phyloP scores from a whole-genome alignment of 2,888 invertebrate genomes.

The Coenonympha glycerion region DNA sequence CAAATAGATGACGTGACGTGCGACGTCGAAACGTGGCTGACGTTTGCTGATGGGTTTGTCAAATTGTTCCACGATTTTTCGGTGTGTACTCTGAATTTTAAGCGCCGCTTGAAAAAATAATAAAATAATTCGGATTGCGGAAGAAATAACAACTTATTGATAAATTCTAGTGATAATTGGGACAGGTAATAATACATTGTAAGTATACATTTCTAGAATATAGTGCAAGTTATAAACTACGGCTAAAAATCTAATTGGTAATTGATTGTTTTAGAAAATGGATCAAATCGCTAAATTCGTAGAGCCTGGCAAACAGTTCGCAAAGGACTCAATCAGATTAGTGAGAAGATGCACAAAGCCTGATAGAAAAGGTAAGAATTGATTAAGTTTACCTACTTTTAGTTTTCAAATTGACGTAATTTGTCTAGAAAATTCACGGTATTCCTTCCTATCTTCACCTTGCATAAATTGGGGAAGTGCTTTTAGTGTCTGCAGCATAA shows the following conservation, averaged over 20 bases:
- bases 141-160: not conserved
- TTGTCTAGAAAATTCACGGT: no score
- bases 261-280: conserved; percentile 78
- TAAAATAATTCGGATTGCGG: not conserved
- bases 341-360: conserved; percentile 99
- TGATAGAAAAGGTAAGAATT: conserved; percentile 91
- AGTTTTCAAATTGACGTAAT: no score
- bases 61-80: conserved; percentile 29
- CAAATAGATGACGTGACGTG: conserved; percentile 61
- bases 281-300: conserved; percentile 97
- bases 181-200: not conserved
- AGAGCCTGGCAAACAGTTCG: conserved; percentile 96
- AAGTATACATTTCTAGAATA: not conserved
- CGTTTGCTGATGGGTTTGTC: conserved; percentile 46
- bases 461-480: no score
- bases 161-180: not conserved
- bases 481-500: no score
- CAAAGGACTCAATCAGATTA: conserved; percentile 98
- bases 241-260: not conserved
- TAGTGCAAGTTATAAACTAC: not conserved
- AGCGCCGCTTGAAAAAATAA: conserved; percentile 16
- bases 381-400: no score
- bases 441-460: no score
- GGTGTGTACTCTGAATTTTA: conserved; percentile 28
- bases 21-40: conserved; percentile 70